phyloP scores from a whole-genome alignment of 1,140 invertebrate genomes.

The Drosophila azteca region DNA sequence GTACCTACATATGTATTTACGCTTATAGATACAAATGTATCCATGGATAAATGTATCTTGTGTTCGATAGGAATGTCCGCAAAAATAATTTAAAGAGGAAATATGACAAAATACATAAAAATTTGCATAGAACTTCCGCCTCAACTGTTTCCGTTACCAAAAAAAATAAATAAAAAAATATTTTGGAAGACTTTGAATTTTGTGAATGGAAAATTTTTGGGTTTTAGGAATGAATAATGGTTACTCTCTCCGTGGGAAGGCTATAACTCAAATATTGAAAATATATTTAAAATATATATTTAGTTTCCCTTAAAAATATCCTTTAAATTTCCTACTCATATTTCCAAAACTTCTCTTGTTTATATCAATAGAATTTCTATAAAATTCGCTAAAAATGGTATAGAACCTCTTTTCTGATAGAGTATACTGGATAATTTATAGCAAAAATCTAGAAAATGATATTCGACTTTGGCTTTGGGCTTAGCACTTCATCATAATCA shows the following conservation, averaged over 20 bases:
- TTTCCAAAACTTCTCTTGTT: too few species aligned
- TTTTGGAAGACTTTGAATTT: slow-evolving; percentile 26
- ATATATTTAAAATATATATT: not conserved
- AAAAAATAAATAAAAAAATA: slow-evolving; percentile 31
- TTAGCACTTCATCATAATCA: slow-evolving; percentile 83
- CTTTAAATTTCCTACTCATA: too few species aligned
- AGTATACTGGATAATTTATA: slow-evolving; percentile 55
- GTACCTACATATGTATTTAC: slow-evolving; percentile 7
- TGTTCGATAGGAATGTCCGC: too few species aligned
- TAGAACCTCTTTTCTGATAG: not conserved
- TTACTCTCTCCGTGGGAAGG: not conserved
- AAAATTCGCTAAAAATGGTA: not conserved
- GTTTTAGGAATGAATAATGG: not conserved
- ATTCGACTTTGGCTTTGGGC: slow-evolving; percentile 60
- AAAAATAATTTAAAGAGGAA: slow-evolving; percentile 13
- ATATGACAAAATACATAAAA: slow-evolving; percentile 25
- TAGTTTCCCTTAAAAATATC: too few species aligned
- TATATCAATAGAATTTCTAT: too few species aligned
- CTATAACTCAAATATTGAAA: slow-evolving; percentile 12
- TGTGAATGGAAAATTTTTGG: slow-evolving; percentile 30
- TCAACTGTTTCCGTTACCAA: slow-evolving; percentile 28
- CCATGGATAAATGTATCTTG: too few species aligned
- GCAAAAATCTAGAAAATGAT: slow-evolving; percentile 57
- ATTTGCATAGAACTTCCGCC: slow-evolving; percentile 56
- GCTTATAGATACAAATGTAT: too few species aligned